Evolutionary conservation across 2,888 invertebrate species (phyloP), one percentile per base, ranked within the genome.

Genomic region (Caenorhabditis sp.): DNA sequence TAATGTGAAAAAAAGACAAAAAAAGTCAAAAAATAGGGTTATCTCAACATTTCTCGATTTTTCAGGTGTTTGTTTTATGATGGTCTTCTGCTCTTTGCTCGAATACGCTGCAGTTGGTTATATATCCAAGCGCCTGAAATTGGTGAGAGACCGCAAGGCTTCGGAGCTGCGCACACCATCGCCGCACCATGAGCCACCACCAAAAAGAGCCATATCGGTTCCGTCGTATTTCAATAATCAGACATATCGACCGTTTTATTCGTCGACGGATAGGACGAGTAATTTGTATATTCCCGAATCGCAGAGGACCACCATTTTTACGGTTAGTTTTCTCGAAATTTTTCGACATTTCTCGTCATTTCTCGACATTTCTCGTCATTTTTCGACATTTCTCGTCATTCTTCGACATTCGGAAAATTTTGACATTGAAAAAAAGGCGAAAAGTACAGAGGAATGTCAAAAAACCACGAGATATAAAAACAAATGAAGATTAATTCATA

Each of bases 41-140:
- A 5, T 10, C 10, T 36, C 36, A 36, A 36, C 5, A 36, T 8
- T 36, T 10, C 36, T 10, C 5, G 10, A 36, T 43, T 14, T 78
- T 80, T 21, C 76, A 83, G 82, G 82, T 5, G 80, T 81, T 88
- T 95, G 95, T 91, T 96, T 96, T 93, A 94, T 96, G 89, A 96
- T 96, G 95, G 96, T 96, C 89, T 96, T 96, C 91, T 95, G 95
- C 87, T 95, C 95, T 90, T 91, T 96, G 88, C 91, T 96, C 91
- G 96, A 96, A 91, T 96, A 96, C 90, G 96, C 96, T 79, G 94
- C 95, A 80, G 96, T 96, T 85, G 95, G 95, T 83, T 96, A 96
- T 90, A 94, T 96, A 93, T 95, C 95, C 83, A 95, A 95, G 61
- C 59, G 83, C 61, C 68, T 81, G 76, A 83, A 83, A 52, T 59